Base-by-base conservation (phyloP, 2,113 vertebrate genomes). In the Himantopus leucocephalus region DNA sequence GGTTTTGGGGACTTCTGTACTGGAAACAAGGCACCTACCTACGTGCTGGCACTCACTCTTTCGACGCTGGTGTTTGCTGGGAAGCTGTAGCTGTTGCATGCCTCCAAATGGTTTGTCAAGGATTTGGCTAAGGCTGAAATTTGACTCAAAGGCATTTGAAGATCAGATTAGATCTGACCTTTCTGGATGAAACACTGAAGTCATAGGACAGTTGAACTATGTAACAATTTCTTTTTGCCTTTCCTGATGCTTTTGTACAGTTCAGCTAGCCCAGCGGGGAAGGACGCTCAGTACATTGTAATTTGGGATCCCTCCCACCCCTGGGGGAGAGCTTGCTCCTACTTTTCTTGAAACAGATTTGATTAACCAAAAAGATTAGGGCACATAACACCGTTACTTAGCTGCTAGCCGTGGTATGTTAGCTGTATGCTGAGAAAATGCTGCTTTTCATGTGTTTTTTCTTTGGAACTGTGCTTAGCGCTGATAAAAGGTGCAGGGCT, bases 161-260 rank as follows among this genome's bases (percentile, higher is more conserved):
- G 91, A 80, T 86, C 81, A 82, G 85, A 64, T 93, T 91, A 93
- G 85, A 75, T 89, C 32, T 95, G 92, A 93, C 91, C 83, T 93
- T 81, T 95, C 63, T 87, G 80, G 62, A 67, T 93, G 85, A 85
- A 95, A 94, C 47, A 47, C 20, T 6, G 56, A 78, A 85, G 76
- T 88, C 50, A 35, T 7, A 37, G 73, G 82, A 88, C 56, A 72
- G 68, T 48, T 89, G 85, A 96, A 75, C 56, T 95, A 30, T 52
- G 52, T 19, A 87, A 67, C 52, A 4, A 29, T 53, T 79, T 83
- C 55, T 87, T 73, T 89, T 74, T 64, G 15, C 14, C 10, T 70
- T 73, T 88, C 41, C 41, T 47, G 35, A 8, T 77, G 43, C 34
- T 94, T 67, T 80, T 71, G 64, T 88, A 45, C 32, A 39, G 41